Conservation (phyloP, 2,888 invertebrate species). For the Strigamia crassipes region DNA sequence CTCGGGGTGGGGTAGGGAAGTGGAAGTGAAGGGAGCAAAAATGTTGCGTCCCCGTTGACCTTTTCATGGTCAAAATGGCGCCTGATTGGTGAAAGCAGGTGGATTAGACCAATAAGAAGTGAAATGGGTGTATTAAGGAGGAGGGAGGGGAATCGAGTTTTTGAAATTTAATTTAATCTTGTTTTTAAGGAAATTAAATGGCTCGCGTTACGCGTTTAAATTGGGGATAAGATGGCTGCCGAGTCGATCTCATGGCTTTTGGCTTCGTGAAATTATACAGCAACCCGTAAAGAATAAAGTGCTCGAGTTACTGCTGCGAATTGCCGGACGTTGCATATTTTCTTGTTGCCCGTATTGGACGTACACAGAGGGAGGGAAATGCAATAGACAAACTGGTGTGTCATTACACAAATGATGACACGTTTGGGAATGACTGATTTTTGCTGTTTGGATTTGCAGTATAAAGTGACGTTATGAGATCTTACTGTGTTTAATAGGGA, state of each 20-base stretch:
- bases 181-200: constrained; percentile 40
- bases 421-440: no score
- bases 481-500: no score
- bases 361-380: no score
- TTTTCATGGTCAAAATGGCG: constrained; percentile 10
- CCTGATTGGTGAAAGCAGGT: constrained; percentile 34
- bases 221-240: background rate
- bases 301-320: background rate
- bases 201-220: background rate
- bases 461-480: no score
- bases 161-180: constrained; percentile 42
- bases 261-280: constrained; percentile 25
- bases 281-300: background rate
- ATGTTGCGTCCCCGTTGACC: constrained; percentile 32
- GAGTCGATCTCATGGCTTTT: background rate
- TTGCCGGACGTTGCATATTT: background rate
- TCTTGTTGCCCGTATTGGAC: background rate
- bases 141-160: background rate
- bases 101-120: constrained; percentile 24
- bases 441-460: no score
- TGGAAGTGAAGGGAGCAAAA: constrained; percentile 29
- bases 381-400: no score
- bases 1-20: background rate
- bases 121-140: constrained; percentile 7
- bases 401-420: no score